Base-by-base conservation (phyloP, 2,113 vertebrate species). In the Benitochromis conjunctus region DNA sequence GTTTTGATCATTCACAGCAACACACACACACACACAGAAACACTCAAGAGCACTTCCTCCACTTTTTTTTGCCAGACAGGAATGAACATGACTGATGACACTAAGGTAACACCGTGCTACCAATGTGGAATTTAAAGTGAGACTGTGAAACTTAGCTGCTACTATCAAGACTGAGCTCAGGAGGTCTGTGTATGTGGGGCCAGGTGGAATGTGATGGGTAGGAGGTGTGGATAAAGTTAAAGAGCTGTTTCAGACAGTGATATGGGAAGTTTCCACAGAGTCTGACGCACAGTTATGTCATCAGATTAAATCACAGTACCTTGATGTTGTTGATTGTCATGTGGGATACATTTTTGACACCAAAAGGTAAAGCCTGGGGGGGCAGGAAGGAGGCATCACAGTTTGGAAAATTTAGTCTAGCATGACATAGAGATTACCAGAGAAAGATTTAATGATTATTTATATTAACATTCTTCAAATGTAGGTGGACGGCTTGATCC, bases 41-140 rank as follows among this genome's bases (percentile, higher is more conserved):
- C 26, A 53, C 51, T 21, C 57, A 8, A 21, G 56, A 62, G 26
- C 74, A 51, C 85, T 41, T 66, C 81, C 36, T 71, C 21, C 58
- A 69, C 21, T 26, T 29, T 48, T 29, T 48, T 48, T 83, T 56
- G 57, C 86, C 46, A 82, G 79, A 14, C 54, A 41, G 57, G 84
- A 86, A 79, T 4, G 84, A 81, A 81, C 85, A 83, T 91, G 89
- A 89, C 81, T 79, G 89, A 90, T 88, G 91, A 76, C 84, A 24
- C 78, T 9, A 82, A 87, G 84, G 81, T 46, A 79, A 56, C 87
- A 10, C 77, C 7, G 77, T 1, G 81, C 79, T 64, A 51, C 82
- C 26, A 13, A 51, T 29, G 88, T 82, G 88, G 89, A 93, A 94
- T 94, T 71, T 92, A 48, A 88, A 87, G 60, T 4, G 11, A 54